phyloP scores from a whole-genome alignment of 2,797 vertebrate genomes.

The Aotus griseimembra region DNA sequence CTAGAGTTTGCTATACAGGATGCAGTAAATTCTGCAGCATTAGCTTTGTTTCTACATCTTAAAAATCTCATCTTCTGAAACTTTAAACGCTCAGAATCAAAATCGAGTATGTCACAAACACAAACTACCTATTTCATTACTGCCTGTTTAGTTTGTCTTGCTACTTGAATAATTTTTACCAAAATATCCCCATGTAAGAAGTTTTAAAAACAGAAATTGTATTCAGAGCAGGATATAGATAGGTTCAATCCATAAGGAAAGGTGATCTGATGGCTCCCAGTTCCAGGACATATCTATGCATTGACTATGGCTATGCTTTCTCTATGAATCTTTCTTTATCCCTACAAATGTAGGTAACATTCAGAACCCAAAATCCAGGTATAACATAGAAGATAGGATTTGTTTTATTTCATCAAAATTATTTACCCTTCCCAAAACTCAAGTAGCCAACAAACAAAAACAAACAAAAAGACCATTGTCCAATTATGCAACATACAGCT shows the following conservation, averaged over 20 bases:
- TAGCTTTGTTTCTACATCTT: slow-evolving; percentile 3
- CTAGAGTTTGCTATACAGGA: not conserved
- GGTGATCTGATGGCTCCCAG: no score
- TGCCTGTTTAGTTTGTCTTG: not conserved
- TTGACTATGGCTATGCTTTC: not conserved
- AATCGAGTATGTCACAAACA: not conserved
- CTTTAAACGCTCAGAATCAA: slow-evolving; percentile 36
- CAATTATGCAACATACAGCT: slow-evolving; percentile 4
- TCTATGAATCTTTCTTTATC: not conserved
- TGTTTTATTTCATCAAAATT: slow-evolving; percentile 43
- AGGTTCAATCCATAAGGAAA: not conserved
- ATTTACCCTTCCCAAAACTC: not conserved
- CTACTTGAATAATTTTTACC: slow-evolving; percentile 10
- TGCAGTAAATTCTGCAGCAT: not conserved
- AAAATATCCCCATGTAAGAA: slow-evolving; percentile 11
- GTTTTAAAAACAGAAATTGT: not conserved
- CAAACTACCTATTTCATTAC: not conserved
- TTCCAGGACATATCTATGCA: not conserved
- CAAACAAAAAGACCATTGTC: not conserved
- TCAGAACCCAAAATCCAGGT: slow-evolving; percentile 16
- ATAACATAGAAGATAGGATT: not conserved
- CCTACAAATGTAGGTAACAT: not conserved
- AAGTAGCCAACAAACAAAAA: not conserved
- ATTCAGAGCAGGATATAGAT: not conserved
- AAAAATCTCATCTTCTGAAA: not conserved